Base-by-base conservation (phyloP, 2,888 invertebrate genomes). In the Physocephala rufipes region DNA sequence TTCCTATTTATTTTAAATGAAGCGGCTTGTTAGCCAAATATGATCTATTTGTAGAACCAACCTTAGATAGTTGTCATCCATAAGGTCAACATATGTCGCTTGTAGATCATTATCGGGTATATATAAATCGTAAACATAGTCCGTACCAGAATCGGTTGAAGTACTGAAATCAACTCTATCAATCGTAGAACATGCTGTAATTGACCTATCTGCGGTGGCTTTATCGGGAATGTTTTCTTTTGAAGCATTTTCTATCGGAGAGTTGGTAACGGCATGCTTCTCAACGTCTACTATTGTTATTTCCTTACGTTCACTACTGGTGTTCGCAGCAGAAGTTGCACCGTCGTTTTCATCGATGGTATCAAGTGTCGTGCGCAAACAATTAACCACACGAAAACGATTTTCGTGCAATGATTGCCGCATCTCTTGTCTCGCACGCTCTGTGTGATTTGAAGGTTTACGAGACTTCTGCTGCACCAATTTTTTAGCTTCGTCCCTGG, bases 41-140 rank as follows among this genome's bases (percentile, higher is more conserved):
- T 82, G 84, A 79, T 84, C 85, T 79, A 83, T 78, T 79, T 82
- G 81, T 78, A 83, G 79, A 80, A 86, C 86, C 79, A 86, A 86
- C 86, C 86, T 86, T 84, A 85, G 73, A 76, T 84, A 82, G 79
- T 84, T 84, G 79, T 84, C 83, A 70, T 84, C 84, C 79, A 82
- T 80, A 71, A 84, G 78, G 78, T 86, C 85, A 71, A 83, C 81
- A 75, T 86, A 79, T 73, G 87, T 86, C 49, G 86, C 85, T 59
- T 88, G 86, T 75, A 87, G 86, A 24, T 87, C 87, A 75, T 86
- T 86, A 76, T 87, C 84, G 13, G 89, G 88, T 78, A 89, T 89
- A 84, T 91, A 91, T 36, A 91, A 85, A 83, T 91, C 91, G 76
- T 90, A 91, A 9, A 91, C 91, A 81, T 88, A 91, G 67, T 84